phyloP scores from a whole-genome alignment of 1,140 invertebrate genomes.

The Heliconius hermathena region DNA sequence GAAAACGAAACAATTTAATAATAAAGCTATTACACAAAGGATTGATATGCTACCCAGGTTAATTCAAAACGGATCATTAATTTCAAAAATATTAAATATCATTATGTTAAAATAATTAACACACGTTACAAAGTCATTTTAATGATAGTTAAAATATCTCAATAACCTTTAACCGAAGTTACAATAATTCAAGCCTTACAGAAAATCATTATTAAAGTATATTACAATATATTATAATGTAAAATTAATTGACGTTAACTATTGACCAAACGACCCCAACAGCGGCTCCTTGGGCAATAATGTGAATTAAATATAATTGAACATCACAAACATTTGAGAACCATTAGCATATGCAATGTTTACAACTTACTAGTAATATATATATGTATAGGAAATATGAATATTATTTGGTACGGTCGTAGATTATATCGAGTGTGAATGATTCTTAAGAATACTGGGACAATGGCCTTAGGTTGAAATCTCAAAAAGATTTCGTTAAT shows the following conservation, averaged over 20 bases:
- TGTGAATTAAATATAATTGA: conserved; percentile 1
- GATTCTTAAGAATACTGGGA: too few species aligned
- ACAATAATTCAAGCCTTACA: neutral
- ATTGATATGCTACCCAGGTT: too few species aligned
- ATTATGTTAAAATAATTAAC: neutral
- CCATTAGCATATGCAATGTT: conserved; percentile 5
- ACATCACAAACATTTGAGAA: conserved; percentile 1
- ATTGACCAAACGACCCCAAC: conserved; percentile 9
- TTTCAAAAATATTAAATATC: neutral
- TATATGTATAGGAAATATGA: neutral
- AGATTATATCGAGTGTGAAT: too few species aligned
- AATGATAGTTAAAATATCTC: neutral
- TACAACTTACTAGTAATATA: neutral
- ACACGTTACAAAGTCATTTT: neutral
- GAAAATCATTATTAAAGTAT: neutral
- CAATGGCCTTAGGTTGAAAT: too few species aligned
- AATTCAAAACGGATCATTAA: neutral
- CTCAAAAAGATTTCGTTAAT: too few species aligned
- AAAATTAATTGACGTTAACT: neutral
- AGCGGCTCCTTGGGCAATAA: neutral
- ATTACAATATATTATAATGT: conserved; percentile 4
- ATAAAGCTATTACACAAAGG: too few species aligned
- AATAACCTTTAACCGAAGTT: neutral
- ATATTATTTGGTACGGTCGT: neutral
- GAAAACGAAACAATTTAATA: too few species aligned